These are phyloP conservation scores for Aldabrachelys gigantea DNA, from an alignment of 2,113 vertebrate genomes.

Conservation along the genomic window DNA sequence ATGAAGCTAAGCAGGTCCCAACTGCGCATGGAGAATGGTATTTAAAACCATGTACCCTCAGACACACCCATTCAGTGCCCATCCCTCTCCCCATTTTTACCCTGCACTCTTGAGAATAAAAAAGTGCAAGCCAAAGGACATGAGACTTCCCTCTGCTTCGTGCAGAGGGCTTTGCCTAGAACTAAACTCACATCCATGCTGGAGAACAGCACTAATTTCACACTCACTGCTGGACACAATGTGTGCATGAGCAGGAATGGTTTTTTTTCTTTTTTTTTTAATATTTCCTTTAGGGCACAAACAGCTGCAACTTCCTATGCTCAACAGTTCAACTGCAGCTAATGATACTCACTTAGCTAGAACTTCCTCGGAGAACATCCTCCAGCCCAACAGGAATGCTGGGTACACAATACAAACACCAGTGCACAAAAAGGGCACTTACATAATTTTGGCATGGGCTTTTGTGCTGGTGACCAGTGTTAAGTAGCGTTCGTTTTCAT, in stretches of 20 bases:
- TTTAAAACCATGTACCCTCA: neutral
- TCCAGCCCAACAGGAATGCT: neutral
- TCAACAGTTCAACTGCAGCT: accelerated
- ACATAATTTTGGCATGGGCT: conserved; percentile 91
- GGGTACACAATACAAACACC: neutral
- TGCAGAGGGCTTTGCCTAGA: neutral
- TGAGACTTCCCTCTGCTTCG: neutral
- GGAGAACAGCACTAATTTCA: neutral
- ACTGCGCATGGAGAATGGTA: neutral
- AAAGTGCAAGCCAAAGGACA: neutral
- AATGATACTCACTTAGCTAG: neutral
- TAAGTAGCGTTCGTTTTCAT: conserved; percentile 90
- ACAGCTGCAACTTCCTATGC: neutral
- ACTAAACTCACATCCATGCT: neutral
- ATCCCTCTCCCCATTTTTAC: neutral
- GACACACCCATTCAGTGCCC: neutral
- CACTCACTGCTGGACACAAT: neutral
- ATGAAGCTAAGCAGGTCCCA: neutral
- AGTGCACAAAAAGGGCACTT: conserved; percentile 58
- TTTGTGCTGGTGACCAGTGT: conserved; percentile 89
- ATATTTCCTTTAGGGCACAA: neutral
- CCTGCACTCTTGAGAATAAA: neutral
- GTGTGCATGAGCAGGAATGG: neutral
- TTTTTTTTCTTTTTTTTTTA: neutral
- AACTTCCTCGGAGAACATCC: neutral